Percentiles rank a stretch among this genome's conserved stretches.
Evolutionary conservation across 2,113 vertebrate genomes (phyloP).

Genomic region (Lampris incognitus): DNA sequence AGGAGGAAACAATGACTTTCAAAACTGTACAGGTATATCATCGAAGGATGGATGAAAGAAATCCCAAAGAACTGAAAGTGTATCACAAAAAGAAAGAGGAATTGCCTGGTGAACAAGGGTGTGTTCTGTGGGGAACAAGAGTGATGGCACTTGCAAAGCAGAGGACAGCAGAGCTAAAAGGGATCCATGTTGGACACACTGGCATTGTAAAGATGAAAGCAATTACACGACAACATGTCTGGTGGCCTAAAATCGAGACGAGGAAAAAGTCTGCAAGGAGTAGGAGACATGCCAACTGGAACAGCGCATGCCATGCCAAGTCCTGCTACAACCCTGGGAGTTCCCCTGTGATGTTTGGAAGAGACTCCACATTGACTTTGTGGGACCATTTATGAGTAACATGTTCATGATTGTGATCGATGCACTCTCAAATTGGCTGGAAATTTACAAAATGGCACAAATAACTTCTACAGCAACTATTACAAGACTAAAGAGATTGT

Average conservation of each 20-base stretch:
- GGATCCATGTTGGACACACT: conserved; percentile 12
- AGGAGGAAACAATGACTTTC: too few relatives aligned
- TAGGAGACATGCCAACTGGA: conserved; percentile 17
- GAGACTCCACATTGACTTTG: conserved; percentile 20
- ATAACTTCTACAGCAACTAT: conserved; percentile 26
- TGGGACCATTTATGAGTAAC: conserved; percentile 11
- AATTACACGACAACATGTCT: too few relatives aligned
- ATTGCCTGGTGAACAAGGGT: too few relatives aligned
- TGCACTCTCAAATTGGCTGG: conserved; percentile 21
- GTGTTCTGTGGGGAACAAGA: conserved; percentile 5
- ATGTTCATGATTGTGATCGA: conserved; percentile 29
- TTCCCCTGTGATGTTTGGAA: too few relatives aligned
- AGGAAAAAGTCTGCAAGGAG: conserved; percentile 4
- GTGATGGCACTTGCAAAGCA: conserved; percentile 3
- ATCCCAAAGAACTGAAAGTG: background rate
- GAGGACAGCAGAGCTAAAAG: background rate
- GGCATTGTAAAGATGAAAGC: conserved; percentile 30
- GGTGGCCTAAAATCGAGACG: conserved; percentile 26
- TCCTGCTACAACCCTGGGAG: too few relatives aligned
- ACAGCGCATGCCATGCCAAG: background rate
- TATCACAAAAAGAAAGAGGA: background rate
- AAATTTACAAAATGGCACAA: conserved; percentile 5
- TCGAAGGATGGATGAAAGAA: too few relatives aligned
- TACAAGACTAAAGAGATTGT: conserved; percentile 15
- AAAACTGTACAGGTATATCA: too few relatives aligned